Evolutionary conservation across 2,113 vertebrate genomes (phyloP).

Genomic region (Zosterops lateralis): DNA sequence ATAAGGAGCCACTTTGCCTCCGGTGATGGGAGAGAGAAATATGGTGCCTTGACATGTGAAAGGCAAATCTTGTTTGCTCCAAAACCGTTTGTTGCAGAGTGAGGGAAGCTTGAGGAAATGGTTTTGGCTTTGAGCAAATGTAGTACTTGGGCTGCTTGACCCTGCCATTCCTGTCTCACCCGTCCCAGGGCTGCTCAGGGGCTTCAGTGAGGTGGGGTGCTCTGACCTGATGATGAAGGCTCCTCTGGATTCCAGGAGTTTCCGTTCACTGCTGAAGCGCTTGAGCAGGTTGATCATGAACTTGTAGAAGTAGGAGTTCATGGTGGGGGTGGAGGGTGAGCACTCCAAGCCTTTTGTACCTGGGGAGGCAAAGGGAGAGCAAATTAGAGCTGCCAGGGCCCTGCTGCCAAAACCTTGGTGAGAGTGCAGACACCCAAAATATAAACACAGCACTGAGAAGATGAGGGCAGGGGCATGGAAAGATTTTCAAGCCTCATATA

Average conservation of each 20-base stretch:
- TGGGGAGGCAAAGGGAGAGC: slow-evolving; percentile 13
- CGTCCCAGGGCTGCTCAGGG: fast-evolving
- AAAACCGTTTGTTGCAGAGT: fast-evolving
- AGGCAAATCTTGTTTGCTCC: not conserved
- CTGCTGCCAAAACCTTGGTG: not conserved
- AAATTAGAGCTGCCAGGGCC: not conserved
- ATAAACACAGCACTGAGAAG: fast-evolving
- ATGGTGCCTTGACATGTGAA: not conserved
- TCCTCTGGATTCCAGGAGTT: slow-evolving; percentile 90
- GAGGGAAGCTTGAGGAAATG: not conserved
- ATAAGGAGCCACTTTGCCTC: not conserved
- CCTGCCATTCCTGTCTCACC: not conserved
- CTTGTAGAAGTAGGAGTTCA: slow-evolving; percentile 99
- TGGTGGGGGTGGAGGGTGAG: slow-evolving; percentile 94
- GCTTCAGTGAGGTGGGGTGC: not conserved
- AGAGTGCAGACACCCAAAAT: not conserved
- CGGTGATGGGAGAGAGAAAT: not conserved
- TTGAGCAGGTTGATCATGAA: slow-evolving; percentile 98
- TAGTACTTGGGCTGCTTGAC: not conserved
- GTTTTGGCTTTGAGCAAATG: not conserved
- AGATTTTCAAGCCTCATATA: not conserved
- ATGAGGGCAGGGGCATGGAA: fast-evolving
- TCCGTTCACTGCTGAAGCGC: slow-evolving; percentile 91
- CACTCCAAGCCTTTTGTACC: slow-evolving; percentile 82
- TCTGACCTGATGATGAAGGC: slow-evolving; percentile 93